Evolutionary conservation across 2,888 invertebrate genomes (phyloP).

Genomic region (Nipponacmea schrenckii): DNA sequence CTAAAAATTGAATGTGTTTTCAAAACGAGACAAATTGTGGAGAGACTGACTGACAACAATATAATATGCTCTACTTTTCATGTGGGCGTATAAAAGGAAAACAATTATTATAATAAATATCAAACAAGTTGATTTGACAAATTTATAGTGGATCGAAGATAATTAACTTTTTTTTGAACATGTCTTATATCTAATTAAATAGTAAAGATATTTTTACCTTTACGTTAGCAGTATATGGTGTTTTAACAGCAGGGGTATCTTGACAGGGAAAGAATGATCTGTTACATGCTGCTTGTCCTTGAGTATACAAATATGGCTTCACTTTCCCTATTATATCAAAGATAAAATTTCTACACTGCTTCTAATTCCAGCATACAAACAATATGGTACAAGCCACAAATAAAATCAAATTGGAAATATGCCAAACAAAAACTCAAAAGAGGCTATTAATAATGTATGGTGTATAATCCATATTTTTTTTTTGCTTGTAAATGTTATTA

Average conservation of each 20-base stretch:
- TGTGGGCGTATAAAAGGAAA: too few relatives aligned
- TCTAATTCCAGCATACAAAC: neutral
- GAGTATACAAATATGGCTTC: conserved; percentile 42
- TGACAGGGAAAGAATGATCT: conserved; percentile 45
- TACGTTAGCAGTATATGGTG: conserved; percentile 39
- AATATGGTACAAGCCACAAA: neutral
- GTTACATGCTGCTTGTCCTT: conserved; percentile 41
- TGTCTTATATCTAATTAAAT: too few relatives aligned
- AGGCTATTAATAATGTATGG: neutral
- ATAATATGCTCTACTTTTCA: too few relatives aligned
- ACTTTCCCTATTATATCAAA: conserved; percentile 28
- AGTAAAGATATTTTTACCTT: conserved; percentile 30
- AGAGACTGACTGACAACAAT: too few relatives aligned
- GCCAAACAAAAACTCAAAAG: neutral
- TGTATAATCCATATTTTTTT: neutral
- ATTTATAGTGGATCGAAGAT: too few relatives aligned
- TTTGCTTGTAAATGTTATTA: neutral
- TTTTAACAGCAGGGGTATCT: conserved; percentile 44
- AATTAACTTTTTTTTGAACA: too few relatives aligned
- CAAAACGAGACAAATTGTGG: too few relatives aligned
- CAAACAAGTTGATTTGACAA: too few relatives aligned
- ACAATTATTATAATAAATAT: too few relatives aligned
- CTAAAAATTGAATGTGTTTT: too few relatives aligned
- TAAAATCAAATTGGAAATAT: neutral
- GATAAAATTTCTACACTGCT: neutral